phyloP scores from a whole-genome alignment of 2,797 vertebrate species.

The Sebastes steindachneri region DNA sequence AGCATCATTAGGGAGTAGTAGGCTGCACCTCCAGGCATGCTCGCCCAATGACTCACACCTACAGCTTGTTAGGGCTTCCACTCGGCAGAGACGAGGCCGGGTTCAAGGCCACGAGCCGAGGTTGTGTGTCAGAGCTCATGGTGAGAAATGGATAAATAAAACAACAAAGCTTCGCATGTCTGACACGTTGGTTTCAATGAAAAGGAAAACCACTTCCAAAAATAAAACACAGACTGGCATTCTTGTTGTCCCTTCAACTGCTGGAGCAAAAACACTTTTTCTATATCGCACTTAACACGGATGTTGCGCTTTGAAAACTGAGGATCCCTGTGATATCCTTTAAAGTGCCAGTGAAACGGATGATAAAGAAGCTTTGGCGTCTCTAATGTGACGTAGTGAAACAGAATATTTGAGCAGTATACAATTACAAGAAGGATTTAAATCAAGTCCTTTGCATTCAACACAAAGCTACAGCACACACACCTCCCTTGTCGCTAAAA shows the following conservation, averaged over 20 bases:
- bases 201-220: slow-evolving; percentile 20
- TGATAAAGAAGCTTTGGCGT: too few species aligned
- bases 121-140: slow-evolving; percentile 25
- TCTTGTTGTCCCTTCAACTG: not conserved
- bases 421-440: too few species aligned
- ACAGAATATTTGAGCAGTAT: too few species aligned
- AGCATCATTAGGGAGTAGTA: slow-evolving; percentile 59
- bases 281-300: not conserved
- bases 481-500: too few species aligned
- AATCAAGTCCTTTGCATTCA: too few species aligned
- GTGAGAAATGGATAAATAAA: slow-evolving; percentile 38
- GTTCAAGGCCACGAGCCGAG: slow-evolving; percentile 27
- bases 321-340: too few species aligned
- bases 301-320: not conserved
- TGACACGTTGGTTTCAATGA: slow-evolving; percentile 29
- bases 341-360: too few species aligned
- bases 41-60: slow-evolving; percentile 61
- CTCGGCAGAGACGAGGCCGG: slow-evolving; percentile 20
- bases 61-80: slow-evolving; percentile 44
- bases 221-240: slow-evolving; percentile 12
- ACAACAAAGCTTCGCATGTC: slow-evolving; percentile 16
- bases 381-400: too few species aligned
- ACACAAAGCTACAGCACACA: too few species aligned
- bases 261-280: not conserved
- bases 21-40: slow-evolving; percentile 50